Percentiles rank a stretch among this genome's conserved stretches.
Evolutionary conservation across 2,113 vertebrate species (phyloP).

Genomic region (Megaceryle torquata): DNA sequence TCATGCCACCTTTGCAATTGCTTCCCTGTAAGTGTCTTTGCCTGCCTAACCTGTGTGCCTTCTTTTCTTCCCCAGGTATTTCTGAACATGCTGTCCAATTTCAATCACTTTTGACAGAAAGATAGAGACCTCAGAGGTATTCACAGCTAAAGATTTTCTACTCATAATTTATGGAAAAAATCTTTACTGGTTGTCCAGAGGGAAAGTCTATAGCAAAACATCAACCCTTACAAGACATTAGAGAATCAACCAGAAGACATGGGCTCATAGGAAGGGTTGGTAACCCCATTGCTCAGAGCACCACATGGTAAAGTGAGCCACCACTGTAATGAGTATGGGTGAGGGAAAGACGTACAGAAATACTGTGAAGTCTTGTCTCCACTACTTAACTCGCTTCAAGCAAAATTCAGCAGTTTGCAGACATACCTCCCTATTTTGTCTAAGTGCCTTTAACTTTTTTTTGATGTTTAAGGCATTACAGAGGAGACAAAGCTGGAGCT

Average conservation of each 20-base stretch:
- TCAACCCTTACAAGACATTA: rapidly evolving
- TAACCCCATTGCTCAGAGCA: background rate
- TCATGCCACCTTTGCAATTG: background rate
- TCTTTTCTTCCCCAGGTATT: background rate
- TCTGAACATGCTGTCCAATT: background rate
- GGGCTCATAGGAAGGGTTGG: background rate
- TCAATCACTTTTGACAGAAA: background rate
- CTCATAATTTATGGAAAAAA: background rate
- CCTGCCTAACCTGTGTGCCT: background rate
- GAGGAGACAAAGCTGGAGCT: background rate
- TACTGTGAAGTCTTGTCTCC: background rate
- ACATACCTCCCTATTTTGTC: background rate
- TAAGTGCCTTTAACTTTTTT: background rate
- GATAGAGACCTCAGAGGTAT: background rate
- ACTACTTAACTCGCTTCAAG: background rate
- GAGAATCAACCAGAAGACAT: background rate
- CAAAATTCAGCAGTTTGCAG: background rate
- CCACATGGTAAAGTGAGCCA: background rate
- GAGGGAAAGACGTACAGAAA: background rate
- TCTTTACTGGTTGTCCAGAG: background rate
- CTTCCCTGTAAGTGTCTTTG: background rate
- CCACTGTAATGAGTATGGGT: background rate
- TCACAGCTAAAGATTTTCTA: background rate
- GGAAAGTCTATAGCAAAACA: background rate
- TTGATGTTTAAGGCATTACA: background rate